phyloP scores from a whole-genome alignment of 2,797 vertebrate species.

The Lemur catta region DNA sequence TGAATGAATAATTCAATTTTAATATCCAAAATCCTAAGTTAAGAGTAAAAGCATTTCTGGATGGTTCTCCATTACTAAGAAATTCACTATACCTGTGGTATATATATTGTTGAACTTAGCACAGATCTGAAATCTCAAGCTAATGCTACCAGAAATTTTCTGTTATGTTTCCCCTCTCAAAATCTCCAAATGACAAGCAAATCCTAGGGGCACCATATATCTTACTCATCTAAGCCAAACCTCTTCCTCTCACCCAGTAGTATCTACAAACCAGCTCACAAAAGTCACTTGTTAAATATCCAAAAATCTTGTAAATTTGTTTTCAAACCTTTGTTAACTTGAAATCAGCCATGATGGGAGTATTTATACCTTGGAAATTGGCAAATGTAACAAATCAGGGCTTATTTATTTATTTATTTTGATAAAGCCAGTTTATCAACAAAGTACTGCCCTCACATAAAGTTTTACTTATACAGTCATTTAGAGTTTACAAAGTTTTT shows the following conservation, averaged over 20 bases:
- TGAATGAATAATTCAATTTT: neutral
- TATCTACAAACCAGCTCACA: neutral
- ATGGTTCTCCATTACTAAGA: neutral
- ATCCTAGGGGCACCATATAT: neutral
- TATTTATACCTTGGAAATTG: neutral
- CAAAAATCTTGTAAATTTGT: neutral
- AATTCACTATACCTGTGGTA: neutral
- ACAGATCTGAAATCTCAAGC: neutral
- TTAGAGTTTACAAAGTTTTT: neutral
- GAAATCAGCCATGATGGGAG: neutral
- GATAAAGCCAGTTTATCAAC: neutral
- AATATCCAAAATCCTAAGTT: neutral
- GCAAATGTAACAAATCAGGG: neutral
- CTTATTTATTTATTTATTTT: neutral
- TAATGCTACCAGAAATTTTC: neutral
- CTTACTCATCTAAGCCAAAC: neutral
- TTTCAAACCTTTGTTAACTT: constrained; percentile 1
- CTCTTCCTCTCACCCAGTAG: neutral
- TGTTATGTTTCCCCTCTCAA: neutral
- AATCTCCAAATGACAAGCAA: neutral
- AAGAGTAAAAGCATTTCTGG: neutral
- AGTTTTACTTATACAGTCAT: neutral
- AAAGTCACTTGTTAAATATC: neutral
- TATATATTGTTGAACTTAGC: neutral
- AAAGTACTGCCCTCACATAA: neutral